These are phyloP conservation scores for Pitta sordida DNA, from an alignment of 2,113 vertebrate genomes.

Conservation along the genomic window DNA sequence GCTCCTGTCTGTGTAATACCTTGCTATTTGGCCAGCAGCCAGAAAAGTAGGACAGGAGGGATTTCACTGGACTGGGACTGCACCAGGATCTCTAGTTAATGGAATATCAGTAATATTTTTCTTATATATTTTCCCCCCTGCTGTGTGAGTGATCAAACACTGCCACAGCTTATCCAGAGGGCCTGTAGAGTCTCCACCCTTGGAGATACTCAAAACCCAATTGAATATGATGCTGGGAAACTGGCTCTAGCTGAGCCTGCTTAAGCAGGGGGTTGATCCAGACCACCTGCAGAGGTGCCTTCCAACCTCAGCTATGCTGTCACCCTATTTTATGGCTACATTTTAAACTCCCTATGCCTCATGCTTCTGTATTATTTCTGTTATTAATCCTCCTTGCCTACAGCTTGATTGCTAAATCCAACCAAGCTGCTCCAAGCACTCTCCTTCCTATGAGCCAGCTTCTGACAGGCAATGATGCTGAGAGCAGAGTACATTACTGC, in stretches of 20 bases:
- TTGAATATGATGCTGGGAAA: background rate
- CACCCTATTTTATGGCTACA: background rate
- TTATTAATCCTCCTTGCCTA: background rate
- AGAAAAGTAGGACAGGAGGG: background rate
- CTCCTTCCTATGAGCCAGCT: background rate
- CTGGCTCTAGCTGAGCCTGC: background rate
- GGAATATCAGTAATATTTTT: background rate
- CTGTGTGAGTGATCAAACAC: background rate
- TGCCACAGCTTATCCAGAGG: background rate
- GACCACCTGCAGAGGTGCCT: background rate
- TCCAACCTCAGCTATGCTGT: background rate
- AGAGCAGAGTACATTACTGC: background rate
- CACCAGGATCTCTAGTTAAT: background rate
- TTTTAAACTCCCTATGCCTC: background rate
- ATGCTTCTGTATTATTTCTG: background rate
- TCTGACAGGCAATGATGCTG: background rate
- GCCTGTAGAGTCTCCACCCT: background rate
- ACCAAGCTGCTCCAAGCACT: background rate
- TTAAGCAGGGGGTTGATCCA: background rate
- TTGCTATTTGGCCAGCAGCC: background rate
- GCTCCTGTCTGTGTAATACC: background rate
- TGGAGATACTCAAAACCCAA: background rate
- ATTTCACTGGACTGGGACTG: background rate
- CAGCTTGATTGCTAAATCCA: background rate
- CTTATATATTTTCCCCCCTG: background rate